These are phyloP conservation scores for Chaitophorus viminalis DNA, from an alignment of 2,888 invertebrate genomes.

Conservation along the genomic window DNA sequence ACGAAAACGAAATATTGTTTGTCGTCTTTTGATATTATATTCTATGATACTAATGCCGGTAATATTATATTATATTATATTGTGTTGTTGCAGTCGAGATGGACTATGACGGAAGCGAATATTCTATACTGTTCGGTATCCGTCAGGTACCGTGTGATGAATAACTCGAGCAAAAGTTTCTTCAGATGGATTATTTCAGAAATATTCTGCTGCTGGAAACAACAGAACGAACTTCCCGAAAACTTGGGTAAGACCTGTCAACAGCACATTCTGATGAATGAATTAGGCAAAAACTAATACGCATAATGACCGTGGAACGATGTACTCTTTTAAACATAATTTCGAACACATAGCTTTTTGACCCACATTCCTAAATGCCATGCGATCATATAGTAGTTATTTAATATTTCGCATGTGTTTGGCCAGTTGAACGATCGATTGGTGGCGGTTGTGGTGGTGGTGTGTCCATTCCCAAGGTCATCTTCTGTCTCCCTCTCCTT, in stretches of 20 bases:
- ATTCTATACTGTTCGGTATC: conserved; percentile 61
- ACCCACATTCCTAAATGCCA: conserved; percentile 54
- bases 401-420: conserved; percentile 59
- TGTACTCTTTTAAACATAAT: conserved; percentile 31
- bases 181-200: conserved; percentile 64
- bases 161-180: conserved; percentile 64
- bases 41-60: not conserved
- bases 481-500: not conserved
- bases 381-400: conserved; percentile 47
- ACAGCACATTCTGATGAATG: not conserved
- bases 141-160: conserved; percentile 63
- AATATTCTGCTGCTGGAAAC: conserved; percentile 64
- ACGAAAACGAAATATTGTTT: not conserved
- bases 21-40: not conserved
- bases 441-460: not conserved
- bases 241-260: conserved; percentile 58
- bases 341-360: conserved; percentile 30
- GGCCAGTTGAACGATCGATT: conserved; percentile 61
- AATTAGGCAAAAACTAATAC: not conserved
- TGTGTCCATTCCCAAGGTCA: conserved; percentile 59
- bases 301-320: conserved; percentile 42
- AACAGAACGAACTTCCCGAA: conserved; percentile 62
- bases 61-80: not conserved
- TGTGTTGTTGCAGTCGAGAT: conserved; percentile 59
- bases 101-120: conserved; percentile 62